Base-by-base conservation (phyloP, 2,113 vertebrate genomes). In the Hemibagrus wyckioides region DNA sequence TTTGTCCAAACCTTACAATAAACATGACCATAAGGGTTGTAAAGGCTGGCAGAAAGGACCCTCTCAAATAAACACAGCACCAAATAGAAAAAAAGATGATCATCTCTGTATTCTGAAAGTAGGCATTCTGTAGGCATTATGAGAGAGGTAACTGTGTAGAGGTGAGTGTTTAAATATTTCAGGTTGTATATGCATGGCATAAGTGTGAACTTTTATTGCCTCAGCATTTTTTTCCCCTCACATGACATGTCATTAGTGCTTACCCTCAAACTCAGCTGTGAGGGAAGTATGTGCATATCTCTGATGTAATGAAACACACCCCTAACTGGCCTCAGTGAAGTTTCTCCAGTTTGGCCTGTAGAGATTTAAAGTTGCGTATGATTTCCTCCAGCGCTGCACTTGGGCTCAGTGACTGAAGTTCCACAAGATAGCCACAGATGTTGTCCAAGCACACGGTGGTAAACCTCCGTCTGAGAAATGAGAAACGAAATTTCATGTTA, bases 381-480 rank as follows among this genome's bases (percentile, higher is more conserved):
- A 93, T 96, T 36, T 95, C 93, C 77, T 98, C 97, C 80, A 99
- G 96, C n/a, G 90, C 90, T 0, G 92, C 73, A 2, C 96, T 98
- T 0, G 97, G 97, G 83, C 95, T 98, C 92, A 99, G 95, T 8
- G 98, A 98, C 91, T 99, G 98, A 83, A 99, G 95, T 92, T 99
- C 98, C 89, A 99, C 98, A 33, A 99, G 95, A 90, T 99, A 99
- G 48, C 96, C 96, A 6, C 97, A 98, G 88, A 99, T 95, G 87
- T 97, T 97, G 92, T 99, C 98, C 84, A 99, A 94, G 89, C 98
- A 99, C 80, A 96, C 93, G 44, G 98, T 98, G 15, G 97, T 99
- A 91, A 99, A 99, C 54, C 94, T 93, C 61, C 97, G 96, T 89
- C 98, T 99, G 91, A 33, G 56, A 91, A 79, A 6, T 6, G 59